Percentiles rank a stretch among this genome's conserved stretches.
These are phyloP conservation scores for Scolanthus callimorphus DNA, from an alignment of 92 coral and sea anemone genomes.

Conservation along the genomic window DNA sequence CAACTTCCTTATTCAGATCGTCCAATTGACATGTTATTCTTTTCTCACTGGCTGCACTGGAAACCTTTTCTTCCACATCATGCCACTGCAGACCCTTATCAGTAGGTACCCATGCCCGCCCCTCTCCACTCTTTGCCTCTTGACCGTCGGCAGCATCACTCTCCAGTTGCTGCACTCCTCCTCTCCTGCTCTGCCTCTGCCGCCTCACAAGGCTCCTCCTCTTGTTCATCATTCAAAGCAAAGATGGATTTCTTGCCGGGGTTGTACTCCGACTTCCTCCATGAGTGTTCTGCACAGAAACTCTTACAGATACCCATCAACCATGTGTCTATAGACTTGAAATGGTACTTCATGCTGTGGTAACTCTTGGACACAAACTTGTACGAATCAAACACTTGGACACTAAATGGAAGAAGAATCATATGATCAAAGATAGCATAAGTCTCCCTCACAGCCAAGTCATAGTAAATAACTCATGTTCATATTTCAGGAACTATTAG, in stretches of 20 bases:
- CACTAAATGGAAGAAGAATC: conserved; percentile 40
- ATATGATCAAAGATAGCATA: too few relatives aligned
- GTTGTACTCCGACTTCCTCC: conserved; percentile 62
- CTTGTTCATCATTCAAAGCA: conserved; percentile 45
- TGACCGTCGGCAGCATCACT: not conserved
- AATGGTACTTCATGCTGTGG: conserved; percentile 87
- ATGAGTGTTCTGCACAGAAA: conserved; percentile 76
- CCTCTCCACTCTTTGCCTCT: not conserved
- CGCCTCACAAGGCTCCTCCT: conserved; percentile 51
- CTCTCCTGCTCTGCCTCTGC: conserved; percentile 54
- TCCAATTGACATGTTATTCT: not conserved
- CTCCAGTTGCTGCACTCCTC: conserved; percentile 13
- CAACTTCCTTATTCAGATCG: not conserved
- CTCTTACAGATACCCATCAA: conserved; percentile 88
- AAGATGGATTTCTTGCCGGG: conserved; percentile 91
- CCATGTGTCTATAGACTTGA: conserved; percentile 95
- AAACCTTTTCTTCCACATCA: not conserved
- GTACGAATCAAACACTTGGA: conserved; percentile 88
- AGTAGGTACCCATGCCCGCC: not conserved
- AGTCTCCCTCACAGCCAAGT: too few relatives aligned
- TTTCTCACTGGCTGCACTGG: not conserved
- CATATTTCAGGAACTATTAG: too few relatives aligned
- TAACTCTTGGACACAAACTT: conserved; percentile 91
- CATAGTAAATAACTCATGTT: too few relatives aligned
- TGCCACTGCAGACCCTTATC: not conserved